Evolutionary conservation across 2,888 invertebrate species (phyloP).

Genomic region (Pammene aurita): DNA sequence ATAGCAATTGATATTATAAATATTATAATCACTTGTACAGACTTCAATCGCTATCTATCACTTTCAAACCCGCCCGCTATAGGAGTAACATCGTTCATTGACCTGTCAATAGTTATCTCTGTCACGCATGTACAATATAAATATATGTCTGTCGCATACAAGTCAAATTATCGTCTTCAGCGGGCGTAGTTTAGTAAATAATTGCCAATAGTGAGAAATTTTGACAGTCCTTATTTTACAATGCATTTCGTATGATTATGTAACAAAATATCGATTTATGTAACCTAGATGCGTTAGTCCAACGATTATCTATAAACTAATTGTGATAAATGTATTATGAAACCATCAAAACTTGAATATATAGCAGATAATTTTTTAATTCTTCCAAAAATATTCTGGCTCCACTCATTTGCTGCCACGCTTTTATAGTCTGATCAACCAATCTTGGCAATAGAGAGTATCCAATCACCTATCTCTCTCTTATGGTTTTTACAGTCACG

Average conservation of each 20-base stretch:
- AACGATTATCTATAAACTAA: conserved; percentile 16
- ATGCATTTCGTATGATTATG: conserved; percentile 44
- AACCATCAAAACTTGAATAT: background rate
- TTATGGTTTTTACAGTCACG: background rate
- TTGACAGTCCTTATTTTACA: conserved; percentile 21
- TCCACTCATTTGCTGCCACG: background rate
- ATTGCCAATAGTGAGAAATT: conserved; percentile 5
- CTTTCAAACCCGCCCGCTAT: too few species aligned
- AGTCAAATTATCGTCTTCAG: background rate
- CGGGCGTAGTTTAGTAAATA: background rate
- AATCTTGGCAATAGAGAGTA: background rate
- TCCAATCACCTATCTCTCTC: background rate
- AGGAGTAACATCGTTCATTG: background rate
- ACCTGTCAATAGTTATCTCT: background rate
- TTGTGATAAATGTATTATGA: background rate
- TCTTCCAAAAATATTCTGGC: background rate
- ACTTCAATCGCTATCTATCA: background rate
- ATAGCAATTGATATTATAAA: too few species aligned
- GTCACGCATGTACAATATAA: background rate
- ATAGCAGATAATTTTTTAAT: too few species aligned
- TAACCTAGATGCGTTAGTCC: conserved; percentile 49
- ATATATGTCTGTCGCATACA: background rate
- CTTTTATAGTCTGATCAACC: background rate
- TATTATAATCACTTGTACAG: background rate
- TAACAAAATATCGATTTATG: conserved; percentile 60